phyloP scores from a whole-genome alignment of 2,888 invertebrate genomes.

The Lapara coniferarum region DNA sequence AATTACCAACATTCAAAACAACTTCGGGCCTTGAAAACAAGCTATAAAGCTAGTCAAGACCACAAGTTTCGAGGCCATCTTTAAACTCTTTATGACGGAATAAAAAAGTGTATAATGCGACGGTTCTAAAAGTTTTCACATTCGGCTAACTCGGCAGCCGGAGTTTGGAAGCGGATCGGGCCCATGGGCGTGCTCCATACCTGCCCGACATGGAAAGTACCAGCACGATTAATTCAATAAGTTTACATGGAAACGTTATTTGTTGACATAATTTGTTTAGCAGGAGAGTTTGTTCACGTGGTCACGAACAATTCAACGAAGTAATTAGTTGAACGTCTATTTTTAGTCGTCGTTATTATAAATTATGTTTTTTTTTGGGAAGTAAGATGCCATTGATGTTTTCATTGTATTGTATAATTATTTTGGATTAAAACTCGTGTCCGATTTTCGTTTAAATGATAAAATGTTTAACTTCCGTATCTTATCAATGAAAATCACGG shows the following conservation, averaged over 20 bases:
- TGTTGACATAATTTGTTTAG: conserved; percentile 31
- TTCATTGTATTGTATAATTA: no score
- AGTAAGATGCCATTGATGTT: no score
- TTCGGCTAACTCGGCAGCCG: conserved; percentile 55
- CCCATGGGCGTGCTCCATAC: conserved; percentile 49
- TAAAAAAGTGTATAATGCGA: conserved; percentile 49
- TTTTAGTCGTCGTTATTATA: not conserved
- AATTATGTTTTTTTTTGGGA: no score
- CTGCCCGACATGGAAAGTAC: conserved; percentile 48
- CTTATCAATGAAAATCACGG: not conserved
- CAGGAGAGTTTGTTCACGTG: not conserved
- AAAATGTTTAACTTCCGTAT: not conserved
- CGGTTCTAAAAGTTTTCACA: conserved; percentile 60
- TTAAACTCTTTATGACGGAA: conserved; percentile 33
- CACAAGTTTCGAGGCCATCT: conserved; percentile 12
- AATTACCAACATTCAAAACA: not conserved
- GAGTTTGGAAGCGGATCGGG: conserved; percentile 50
- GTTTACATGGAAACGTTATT: conserved; percentile 57
- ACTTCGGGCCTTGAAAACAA: conserved; percentile 13
- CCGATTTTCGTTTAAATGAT: not conserved
- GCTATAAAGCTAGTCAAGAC: not conserved
- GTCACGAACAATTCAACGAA: not conserved
- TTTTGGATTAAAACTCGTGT: not conserved
- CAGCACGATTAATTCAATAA: conserved; percentile 61
- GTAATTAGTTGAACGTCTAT: not conserved